These are phyloP conservation scores for Lepidonotus clava DNA, from an alignment of 2,888 invertebrate genomes.

Conservation along the genomic window DNA sequence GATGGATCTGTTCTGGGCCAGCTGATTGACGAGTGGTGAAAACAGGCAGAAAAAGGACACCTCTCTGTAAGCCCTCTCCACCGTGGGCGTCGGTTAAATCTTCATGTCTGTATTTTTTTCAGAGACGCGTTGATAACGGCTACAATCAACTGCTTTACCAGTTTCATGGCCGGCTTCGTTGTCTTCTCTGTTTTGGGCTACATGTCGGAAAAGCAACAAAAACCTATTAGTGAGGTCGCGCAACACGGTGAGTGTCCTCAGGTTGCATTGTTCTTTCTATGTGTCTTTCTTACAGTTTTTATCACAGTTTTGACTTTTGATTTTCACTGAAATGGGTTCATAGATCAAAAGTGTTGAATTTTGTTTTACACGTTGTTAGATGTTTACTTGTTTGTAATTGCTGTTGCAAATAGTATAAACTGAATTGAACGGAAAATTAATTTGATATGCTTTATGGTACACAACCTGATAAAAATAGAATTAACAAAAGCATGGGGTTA, in stretches of 20 bases:
- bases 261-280: no score
- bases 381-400: background rate
- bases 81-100: background rate
- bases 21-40: no score
- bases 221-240: slow-evolving; percentile 92
- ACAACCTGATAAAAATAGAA: no score
- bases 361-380: background rate
- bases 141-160: slow-evolving; percentile 76
- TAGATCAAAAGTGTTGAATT: no score
- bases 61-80: no score
- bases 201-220: slow-evolving; percentile 94
- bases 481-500: no score
- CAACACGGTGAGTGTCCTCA: slow-evolving; percentile 84
- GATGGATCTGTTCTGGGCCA: no score
- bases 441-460: no score
- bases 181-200: slow-evolving; percentile 80
- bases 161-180: slow-evolving; percentile 78
- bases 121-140: slow-evolving; percentile 78
- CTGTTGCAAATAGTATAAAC: background rate
- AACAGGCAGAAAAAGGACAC: no score
- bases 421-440: no score
- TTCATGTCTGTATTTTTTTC: background rate
- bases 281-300: background rate
- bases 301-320: background rate
- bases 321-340: background rate